A percentile compares a stretch with the other conserved stretches of the same genome.
These are phyloP conservation scores for Aselliscus stoliczkanus DNA, from an alignment of 2,797 vertebrate species.

Conservation along the genomic window DNA sequence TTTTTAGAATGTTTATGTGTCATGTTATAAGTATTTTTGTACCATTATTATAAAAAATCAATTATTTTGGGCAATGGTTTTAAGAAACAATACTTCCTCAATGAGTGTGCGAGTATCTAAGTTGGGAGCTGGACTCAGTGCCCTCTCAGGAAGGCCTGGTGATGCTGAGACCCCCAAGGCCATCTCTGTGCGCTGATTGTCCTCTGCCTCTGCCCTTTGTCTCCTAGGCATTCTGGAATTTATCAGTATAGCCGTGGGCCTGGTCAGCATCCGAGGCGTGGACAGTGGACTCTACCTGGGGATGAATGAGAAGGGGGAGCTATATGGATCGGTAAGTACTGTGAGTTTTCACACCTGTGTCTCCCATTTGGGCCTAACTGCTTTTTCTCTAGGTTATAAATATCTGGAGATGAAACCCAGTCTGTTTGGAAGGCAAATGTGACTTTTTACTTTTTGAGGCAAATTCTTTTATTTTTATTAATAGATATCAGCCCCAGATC, in stretches of 20 bases:
- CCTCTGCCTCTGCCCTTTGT: conserved; percentile 58
- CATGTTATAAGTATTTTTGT: background rate
- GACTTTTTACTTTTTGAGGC: conserved; percentile 1
- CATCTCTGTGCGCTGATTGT: conserved; percentile 43
- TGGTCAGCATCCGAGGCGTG: conserved; percentile 98
- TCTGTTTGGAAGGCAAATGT: background rate
- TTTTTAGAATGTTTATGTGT: conserved; percentile 1
- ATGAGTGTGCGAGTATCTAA: background rate
- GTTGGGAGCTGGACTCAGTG: background rate
- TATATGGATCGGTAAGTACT: conserved; percentile 96
- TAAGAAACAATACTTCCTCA: conserved; percentile 3
- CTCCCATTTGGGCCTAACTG: background rate
- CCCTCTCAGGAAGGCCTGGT: background rate
- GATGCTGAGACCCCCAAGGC: background rate
- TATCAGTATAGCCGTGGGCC: conserved; percentile 98
- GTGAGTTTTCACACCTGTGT: fast-evolving
- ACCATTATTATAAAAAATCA: background rate
- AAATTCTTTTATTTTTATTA: conserved; percentile 35
- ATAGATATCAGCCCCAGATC: background rate
- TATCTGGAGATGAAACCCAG: background rate
- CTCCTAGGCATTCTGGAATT: conserved; percentile 97
- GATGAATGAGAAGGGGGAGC: conserved; percentile 95
- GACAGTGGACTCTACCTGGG: conserved; percentile 97
- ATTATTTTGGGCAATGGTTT: background rate
- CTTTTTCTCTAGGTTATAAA: background rate